Percentiles rank a stretch among this genome's conserved stretches.
These are phyloP conservation scores for Centrocercus urophasianus DNA, from an alignment of 2,113 vertebrate genomes.

Conservation along the genomic window DNA sequence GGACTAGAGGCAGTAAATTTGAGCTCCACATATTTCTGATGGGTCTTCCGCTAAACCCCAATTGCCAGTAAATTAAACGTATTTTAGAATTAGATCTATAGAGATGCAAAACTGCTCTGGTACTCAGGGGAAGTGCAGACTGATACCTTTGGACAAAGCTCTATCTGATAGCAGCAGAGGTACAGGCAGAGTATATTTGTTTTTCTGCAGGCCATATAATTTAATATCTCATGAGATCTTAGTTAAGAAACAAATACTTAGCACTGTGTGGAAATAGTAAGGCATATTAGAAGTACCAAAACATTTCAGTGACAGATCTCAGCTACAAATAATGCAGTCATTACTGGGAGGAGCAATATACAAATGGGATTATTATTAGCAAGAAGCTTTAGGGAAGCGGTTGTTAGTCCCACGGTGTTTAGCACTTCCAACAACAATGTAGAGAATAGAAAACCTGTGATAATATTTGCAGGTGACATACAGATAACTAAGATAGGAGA, in stretches of 20 bases:
- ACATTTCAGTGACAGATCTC: not conserved
- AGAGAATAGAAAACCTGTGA: not conserved
- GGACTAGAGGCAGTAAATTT: constrained; percentile 25
- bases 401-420: not conserved
- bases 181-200: not conserved
- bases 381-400: not conserved
- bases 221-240: not conserved
- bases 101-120: not conserved
- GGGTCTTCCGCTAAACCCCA: not conserved
- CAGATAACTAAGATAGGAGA: not conserved
- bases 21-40: constrained; percentile 10
- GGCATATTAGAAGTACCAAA: not conserved
- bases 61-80: not conserved
- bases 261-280: not conserved
- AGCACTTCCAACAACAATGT: not conserved
- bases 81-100: not conserved
- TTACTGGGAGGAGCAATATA: not conserved
- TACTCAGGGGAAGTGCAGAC: not conserved
- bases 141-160: not conserved
- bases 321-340: not conserved
- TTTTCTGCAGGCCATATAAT: not conserved
- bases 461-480: not conserved
- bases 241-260: not conserved
- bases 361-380: not conserved
- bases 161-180: not conserved